Conservation (phyloP, 1,140 invertebrate genomes). For the Centruroides vittatus region DNA sequence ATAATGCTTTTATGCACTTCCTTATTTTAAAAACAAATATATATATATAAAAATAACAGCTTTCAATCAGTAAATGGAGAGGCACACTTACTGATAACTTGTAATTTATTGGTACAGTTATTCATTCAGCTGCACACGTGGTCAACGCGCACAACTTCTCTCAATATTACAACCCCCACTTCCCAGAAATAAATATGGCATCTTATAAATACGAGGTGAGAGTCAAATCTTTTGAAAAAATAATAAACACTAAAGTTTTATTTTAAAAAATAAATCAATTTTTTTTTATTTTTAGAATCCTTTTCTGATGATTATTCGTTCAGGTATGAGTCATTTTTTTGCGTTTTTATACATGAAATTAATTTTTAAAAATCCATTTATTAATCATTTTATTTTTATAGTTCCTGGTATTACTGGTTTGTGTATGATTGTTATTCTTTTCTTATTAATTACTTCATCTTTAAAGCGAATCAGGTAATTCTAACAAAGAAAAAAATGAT, state of each 20-base stretch:
- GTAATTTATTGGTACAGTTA: neutral
- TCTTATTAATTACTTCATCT: constrained; percentile 7
- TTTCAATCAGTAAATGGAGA: no score
- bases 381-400: neutral
- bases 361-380: no score
- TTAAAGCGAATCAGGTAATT: constrained; percentile 7
- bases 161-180: constrained; percentile 5
- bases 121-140: constrained; percentile 10
- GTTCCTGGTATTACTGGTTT: constrained; percentile 15
- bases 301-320: no score
- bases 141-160: constrained; percentile 16
- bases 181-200: constrained; percentile 11
- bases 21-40: no score
- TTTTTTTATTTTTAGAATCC: no score
- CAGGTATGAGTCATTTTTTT: no score
- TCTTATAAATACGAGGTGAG: constrained; percentile 5
- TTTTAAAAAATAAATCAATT: constrained; percentile 1
- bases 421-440: constrained; percentile 10
- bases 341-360: no score
- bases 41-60: no score
- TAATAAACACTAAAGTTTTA: constrained; percentile 2
- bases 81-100: no score
- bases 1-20: no score
- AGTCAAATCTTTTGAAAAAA: neutral
- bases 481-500: neutral